Conservation (phyloP, 2,797 vertebrate genomes). For the Anabas testudineus region DNA sequence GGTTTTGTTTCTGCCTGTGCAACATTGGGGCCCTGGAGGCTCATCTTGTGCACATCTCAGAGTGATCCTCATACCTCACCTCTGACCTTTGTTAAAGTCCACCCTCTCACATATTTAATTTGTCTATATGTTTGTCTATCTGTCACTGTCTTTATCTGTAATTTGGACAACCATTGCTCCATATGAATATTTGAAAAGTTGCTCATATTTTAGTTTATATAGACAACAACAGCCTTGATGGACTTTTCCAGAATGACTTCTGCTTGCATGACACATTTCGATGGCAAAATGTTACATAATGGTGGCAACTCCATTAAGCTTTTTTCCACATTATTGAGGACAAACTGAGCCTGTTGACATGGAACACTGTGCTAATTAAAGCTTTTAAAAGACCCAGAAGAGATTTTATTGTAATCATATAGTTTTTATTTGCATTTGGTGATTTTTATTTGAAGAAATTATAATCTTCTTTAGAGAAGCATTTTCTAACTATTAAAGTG, state of each 20-base stretch:
- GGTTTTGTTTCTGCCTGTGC: conserved; percentile 67
- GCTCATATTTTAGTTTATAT: not conserved
- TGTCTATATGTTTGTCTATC: not conserved
- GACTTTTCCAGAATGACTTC: not conserved
- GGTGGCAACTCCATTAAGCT: not conserved
- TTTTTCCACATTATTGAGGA: not conserved
- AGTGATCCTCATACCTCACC: not conserved
- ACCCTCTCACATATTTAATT: not conserved
- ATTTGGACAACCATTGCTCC: not conserved
- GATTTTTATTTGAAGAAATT: not conserved
- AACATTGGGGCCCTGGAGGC: conserved; percentile 62
- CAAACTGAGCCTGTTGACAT: conserved; percentile 10
- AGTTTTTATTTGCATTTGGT: conserved; percentile 1
- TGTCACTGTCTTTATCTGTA: not conserved
- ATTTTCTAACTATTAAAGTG: not conserved
- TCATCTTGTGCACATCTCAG: conserved; percentile 14
- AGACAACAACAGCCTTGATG: not conserved
- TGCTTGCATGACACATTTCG: not conserved
- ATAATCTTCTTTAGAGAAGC: too few species aligned
- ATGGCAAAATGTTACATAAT: not conserved
- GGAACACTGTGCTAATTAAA: conserved; percentile 8
- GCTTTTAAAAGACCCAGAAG: not conserved
- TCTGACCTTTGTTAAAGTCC: conserved; percentile 2
- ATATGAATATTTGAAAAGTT: not conserved
- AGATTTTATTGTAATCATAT: conserved; percentile 14